phyloP scores from a whole-genome alignment of 1,140 invertebrate genomes.

The Neuroterus valhalla region DNA sequence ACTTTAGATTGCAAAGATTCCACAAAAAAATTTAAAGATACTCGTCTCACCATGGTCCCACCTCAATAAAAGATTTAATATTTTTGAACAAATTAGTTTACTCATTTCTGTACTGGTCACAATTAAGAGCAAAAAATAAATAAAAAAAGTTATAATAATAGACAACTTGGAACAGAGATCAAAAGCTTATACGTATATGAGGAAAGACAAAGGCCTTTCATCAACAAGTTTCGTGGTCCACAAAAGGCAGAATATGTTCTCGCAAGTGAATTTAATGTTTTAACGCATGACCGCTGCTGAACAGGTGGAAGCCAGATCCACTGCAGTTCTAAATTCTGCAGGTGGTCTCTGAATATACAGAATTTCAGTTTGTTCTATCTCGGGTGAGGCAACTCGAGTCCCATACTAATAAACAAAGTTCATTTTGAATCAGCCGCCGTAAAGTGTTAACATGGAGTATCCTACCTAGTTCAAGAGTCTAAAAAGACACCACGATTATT shows the following conservation, averaged over 20 bases:
- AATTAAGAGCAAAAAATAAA: not conserved
- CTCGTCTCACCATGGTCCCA: too few relatives aligned
- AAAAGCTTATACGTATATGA: not conserved
- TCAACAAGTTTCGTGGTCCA: not conserved
- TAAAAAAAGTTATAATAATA: not conserved
- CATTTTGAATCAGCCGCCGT: slow-evolving; percentile 56
- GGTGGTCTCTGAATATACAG: not conserved
- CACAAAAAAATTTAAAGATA: too few relatives aligned
- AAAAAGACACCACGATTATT: slow-evolving; percentile 52
- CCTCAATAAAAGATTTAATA: too few relatives aligned
- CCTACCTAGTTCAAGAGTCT: not conserved
- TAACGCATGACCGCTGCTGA: not conserved
- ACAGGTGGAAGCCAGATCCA: slow-evolving; percentile 18
- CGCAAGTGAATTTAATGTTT: slow-evolving; percentile 15
- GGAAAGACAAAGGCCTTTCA: slow-evolving; percentile 26
- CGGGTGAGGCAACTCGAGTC: not conserved
- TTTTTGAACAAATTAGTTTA: too few relatives aligned
- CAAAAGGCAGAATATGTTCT: slow-evolving; percentile 19
- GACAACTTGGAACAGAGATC: not conserved
- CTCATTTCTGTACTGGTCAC: too few relatives aligned
- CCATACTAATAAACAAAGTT: slow-evolving; percentile 62
- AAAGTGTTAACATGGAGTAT: slow-evolving; percentile 15
- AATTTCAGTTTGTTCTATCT: slow-evolving; percentile 1
- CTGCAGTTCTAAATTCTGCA: slow-evolving; percentile 4
- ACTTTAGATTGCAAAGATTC: too few relatives aligned